These are phyloP conservation scores for Periophthalmus magnuspinnatus DNA, from an alignment of 2,797 vertebrate species.

Conservation along the genomic window DNA sequence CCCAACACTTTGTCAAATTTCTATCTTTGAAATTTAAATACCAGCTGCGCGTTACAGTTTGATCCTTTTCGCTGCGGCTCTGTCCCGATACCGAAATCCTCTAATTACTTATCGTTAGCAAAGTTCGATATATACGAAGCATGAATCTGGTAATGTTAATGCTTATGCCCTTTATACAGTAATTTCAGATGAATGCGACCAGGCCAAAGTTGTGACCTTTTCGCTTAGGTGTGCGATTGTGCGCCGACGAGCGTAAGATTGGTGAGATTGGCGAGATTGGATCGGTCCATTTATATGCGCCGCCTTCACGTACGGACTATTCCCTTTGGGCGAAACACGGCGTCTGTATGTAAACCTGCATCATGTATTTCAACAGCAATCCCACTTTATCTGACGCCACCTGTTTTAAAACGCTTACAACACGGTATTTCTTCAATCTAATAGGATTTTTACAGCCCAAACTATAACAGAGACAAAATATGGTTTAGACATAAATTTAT, in stretches of 20 bases:
- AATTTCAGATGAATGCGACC: conserved; percentile 3
- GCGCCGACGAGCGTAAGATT: conserved; percentile 31
- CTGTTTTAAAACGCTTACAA: conserved; percentile 67
- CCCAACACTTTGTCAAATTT: too few relatives aligned
- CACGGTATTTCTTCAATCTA: conserved; percentile 46
- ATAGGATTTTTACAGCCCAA: conserved; percentile 51
- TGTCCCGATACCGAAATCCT: not conserved
- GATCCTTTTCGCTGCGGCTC: not conserved
- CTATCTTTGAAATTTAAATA: too few relatives aligned
- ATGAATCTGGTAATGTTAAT: not conserved
- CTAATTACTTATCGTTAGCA: conserved; percentile 3
- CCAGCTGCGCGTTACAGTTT: not conserved
- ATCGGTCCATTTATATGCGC: conserved; percentile 72
- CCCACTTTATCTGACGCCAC: conserved; percentile 65
- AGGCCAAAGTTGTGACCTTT: conserved; percentile 1
- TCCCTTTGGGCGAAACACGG: conserved; percentile 45
- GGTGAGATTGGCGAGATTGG: conserved; percentile 37
- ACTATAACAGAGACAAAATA: conserved; percentile 68
- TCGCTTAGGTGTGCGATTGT: conserved; percentile 18
- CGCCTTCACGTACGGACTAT: conserved; percentile 37
- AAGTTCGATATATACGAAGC: not conserved
- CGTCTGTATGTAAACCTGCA: conserved; percentile 39
- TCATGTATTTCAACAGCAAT: conserved; percentile 67
- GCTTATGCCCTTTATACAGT: not conserved
- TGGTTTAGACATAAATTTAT: conserved; percentile 67